Base-by-base conservation (phyloP, 2,113 vertebrate genomes). In the Cariama cristata region DNA sequence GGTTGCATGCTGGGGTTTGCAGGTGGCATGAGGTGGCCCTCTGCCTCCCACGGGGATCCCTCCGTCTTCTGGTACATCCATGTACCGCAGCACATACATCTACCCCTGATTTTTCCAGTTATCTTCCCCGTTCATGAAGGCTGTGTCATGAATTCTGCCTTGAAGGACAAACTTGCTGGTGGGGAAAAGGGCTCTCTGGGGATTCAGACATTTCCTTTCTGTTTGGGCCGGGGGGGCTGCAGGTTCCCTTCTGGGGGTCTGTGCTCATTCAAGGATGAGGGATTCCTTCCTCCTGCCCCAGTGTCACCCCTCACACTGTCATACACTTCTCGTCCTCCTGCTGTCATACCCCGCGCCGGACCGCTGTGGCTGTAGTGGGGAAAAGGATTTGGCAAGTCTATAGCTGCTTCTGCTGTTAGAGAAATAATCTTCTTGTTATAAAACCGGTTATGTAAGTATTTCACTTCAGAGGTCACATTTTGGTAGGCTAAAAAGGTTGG, bases 371-470 rank as follows among this genome's bases (percentile, higher is more conserved):
- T 88, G 1, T 66, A 13, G 3, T 59, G 38, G 59, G 52, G 68
- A 30, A 86, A 63, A 89, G 28, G 52, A 33, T 94, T 91, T 91
- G 56, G 50, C 76, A 91, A 94, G 32, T 67, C 60, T 84, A 9
- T 79, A 56, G 47, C 83, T 77, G 30, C 44, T 90, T 69, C n/a
- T 81, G 73, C 73, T 87, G 44, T 81, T 89, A 86, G 93, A 87
- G 64, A 73, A 91, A 86, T 85, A 68, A 89, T 95, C 80, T 58
- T 68, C 56, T 75, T 90, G 77, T 95, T 96, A 87, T 77, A 91
- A 97, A 96, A 79, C 64, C 42, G 67, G 59, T 94, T 95, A 91
- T 85, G 56, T 93, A 96, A 89, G 83, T 77, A 71, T 92, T 90
- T 95, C 10, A 73, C 93, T 97, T 94, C 66, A 82, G 49, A 91